Percentiles rank a stretch among this genome's conserved stretches.
Conservation (phyloP, 2,797 vertebrate species). For the Sebastes baramenuke region DNA sequence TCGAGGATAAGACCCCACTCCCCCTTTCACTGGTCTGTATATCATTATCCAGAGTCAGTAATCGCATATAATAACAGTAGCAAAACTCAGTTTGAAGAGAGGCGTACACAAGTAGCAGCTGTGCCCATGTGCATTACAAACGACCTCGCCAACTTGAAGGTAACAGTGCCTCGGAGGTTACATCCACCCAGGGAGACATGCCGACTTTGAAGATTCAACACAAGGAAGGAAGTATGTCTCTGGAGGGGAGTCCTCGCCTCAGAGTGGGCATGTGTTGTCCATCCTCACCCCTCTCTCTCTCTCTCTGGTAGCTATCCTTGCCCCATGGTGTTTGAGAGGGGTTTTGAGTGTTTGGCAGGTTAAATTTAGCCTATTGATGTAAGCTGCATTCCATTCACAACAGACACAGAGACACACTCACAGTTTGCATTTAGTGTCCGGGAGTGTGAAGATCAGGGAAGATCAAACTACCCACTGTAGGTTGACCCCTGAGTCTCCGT, state of each 20-base stretch:
- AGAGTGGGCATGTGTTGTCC: conserved; percentile 8
- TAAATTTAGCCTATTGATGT: conserved; percentile 99
- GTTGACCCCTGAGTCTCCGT: conserved; percentile 79
- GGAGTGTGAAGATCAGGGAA: conserved; percentile 90
- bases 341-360: conserved; percentile 89
- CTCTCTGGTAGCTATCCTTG: conserved; percentile 49
- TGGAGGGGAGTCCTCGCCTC: conserved; percentile 8
- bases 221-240: conserved; percentile 12
- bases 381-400: conserved; percentile 94
- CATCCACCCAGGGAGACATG: conserved; percentile 7
- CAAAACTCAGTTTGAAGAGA: not conserved
- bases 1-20: not conserved
- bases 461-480: conserved; percentile 76
- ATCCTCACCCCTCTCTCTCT: conserved; percentile 24
- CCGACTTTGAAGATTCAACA: conserved; percentile 24
- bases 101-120: conserved; percentile 9
- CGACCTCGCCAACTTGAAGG: not conserved
- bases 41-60: conserved; percentile 19
- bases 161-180: not conserved
- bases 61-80: conserved; percentile 13
- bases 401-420: conserved; percentile 86
- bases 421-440: conserved; percentile 86
- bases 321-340: conserved; percentile 86
- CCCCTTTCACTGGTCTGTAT: not conserved
- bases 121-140: not conserved